These are phyloP conservation scores for Drosophila tristis DNA, from an alignment of 1,140 invertebrate genomes.

Conservation along the genomic window DNA sequence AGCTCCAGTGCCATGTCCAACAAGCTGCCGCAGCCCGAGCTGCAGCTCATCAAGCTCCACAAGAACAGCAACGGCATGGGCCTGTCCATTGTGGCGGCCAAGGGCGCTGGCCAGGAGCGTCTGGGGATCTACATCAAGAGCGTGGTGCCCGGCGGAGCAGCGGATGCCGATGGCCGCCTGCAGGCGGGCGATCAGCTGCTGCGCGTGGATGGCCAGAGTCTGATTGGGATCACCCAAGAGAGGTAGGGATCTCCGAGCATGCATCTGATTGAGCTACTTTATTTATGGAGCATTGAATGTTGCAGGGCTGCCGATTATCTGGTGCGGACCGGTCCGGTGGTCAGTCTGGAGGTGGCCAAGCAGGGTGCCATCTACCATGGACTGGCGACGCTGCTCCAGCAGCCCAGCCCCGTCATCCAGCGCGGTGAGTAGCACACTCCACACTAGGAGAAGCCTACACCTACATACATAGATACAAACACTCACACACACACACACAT, in stretches of 20 bases:
- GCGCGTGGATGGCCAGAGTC: constrained; percentile 97
- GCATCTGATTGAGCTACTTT: background rate
- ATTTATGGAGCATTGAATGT: background rate
- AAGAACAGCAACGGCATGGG: constrained; percentile 97
- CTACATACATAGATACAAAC: constrained; percentile 37
- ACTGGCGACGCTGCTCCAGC: constrained; percentile 95
- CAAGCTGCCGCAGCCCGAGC: constrained; percentile 86
- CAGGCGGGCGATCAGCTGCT: constrained; percentile 98
- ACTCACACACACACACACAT: constrained; percentile 34
- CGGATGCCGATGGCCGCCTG: constrained; percentile 96
- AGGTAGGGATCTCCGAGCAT: constrained; percentile 85
- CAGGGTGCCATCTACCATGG: constrained; percentile 98
- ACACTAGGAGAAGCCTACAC: constrained; percentile 10
- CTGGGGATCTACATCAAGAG: constrained; percentile 99
- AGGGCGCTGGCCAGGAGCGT: constrained; percentile 89
- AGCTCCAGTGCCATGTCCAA: constrained; percentile 86
- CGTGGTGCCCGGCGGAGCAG: constrained; percentile 97
- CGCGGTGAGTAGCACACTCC: constrained; percentile 87
- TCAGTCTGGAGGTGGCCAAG: constrained; percentile 98
- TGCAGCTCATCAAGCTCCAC: constrained; percentile 94
- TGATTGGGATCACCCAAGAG: constrained; percentile 98
- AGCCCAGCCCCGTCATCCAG: constrained; percentile 93
- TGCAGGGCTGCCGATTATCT: constrained; percentile 96
- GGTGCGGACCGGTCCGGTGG: constrained; percentile 95
- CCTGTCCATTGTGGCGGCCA: constrained; percentile 96